Evolutionary conservation across 2,888 invertebrate genomes (phyloP), one percentile per base, ranked within the genome.

Genomic region (Cheilosia pagana): DNA sequence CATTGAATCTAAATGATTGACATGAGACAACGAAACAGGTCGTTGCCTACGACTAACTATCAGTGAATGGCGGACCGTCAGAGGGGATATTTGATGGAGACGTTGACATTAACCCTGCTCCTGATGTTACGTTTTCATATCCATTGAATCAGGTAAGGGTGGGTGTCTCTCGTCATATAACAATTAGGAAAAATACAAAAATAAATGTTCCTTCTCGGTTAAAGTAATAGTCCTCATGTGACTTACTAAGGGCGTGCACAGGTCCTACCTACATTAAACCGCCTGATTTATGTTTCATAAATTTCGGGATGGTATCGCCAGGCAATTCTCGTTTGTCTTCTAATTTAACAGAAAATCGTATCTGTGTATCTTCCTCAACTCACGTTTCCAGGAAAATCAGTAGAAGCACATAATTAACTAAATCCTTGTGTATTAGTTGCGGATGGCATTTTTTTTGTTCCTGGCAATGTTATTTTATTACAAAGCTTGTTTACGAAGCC

Each of bases 381-480:
- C 2, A 48, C 1, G 10, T 70, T 57, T 39, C 6, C 39, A 39
- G 16, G 48, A 19, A 21, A 60, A 59, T 21, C 10, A 16, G 8
- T 21, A 41, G 12, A 53, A 31, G 23, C 35, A 10, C 28, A 48
- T 50, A 74, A 74, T 74, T 48, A 65, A 74, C 23, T 39, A 23
- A 45, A 25, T 45, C 55, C 23, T 6, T 39, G 45, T 48, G 55
- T 31, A 65, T 48, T 25, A 48, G 63, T 53, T 43, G 53, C 43
- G 21, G 62, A 63, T 53, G 43, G 28, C 7, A 10, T 68, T 43
- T 28, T 68, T 45, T 68, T 68, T 55, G 28, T 55, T 43, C 21
- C n/a, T 45, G 10, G 8, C 28, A 55, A 10, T 62, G 62, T 41
- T 71, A 23, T 35, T 72, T 53, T 53, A 72, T 28, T 63, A 45